Conservation (phyloP, 2,888 invertebrate species). For the Agonum fuliginosum region DNA sequence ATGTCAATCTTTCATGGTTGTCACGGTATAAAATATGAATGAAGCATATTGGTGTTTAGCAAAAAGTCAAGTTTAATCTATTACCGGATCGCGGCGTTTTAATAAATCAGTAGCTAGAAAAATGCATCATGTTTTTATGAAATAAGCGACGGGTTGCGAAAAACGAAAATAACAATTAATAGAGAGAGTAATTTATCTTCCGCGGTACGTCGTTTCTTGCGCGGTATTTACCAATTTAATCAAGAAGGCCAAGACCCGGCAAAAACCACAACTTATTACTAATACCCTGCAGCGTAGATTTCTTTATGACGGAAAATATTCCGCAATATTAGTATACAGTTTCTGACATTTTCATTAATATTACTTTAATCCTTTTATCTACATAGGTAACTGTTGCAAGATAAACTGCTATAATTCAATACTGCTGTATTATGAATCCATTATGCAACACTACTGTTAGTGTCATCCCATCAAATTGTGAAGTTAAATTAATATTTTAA, state of each 20-base stretch:
- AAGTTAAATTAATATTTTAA: too few relatives aligned
- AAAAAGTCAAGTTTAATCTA: neutral
- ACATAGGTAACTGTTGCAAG: too few relatives aligned
- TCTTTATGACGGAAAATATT: too few relatives aligned
- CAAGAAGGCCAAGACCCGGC: constrained; percentile 4
- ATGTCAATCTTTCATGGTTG: too few relatives aligned
- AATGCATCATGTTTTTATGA: constrained; percentile 22
- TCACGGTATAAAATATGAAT: neutral
- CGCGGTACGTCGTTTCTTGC: constrained; percentile 4
- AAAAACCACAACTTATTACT: neutral
- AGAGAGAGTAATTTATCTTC: constrained; percentile 49
- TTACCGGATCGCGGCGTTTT: neutral
- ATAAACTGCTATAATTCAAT: too few relatives aligned
- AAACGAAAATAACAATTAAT: constrained; percentile 50
- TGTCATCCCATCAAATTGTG: too few relatives aligned
- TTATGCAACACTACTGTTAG: too few relatives aligned
- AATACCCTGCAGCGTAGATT: too few relatives aligned
- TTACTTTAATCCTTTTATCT: too few relatives aligned
- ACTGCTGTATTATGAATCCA: too few relatives aligned
- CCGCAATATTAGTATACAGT: too few relatives aligned
- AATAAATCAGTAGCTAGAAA: constrained; percentile 14
- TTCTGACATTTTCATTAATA: too few relatives aligned
- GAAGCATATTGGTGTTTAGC: neutral
- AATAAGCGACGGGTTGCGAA: neutral
- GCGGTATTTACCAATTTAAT: constrained; percentile 45